phyloP scores from a whole-genome alignment of 2,113 vertebrate species.

The Cyprinodon variegatus region DNA sequence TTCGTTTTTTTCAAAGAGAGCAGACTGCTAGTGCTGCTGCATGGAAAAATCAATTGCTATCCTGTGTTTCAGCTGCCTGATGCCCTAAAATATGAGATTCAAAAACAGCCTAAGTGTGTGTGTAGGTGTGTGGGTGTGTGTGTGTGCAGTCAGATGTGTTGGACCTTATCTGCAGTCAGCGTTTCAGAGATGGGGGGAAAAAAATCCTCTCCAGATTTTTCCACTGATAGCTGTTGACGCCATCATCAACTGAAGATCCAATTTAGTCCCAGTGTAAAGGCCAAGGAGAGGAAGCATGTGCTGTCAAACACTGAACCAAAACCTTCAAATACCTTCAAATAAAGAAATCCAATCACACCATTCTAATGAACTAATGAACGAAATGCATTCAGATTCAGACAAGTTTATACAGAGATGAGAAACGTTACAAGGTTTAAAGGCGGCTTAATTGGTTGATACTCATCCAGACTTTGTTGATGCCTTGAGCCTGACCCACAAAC shows the following conservation, averaged over 20 bases:
- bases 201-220: no score
- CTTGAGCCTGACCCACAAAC: no score
- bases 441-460: neutral
- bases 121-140: neutral
- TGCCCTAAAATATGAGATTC: neutral
- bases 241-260: no score
- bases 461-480: neutral
- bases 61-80: constrained; percentile 2
- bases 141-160: neutral
- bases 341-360: no score
- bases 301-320: no score
- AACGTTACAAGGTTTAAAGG: neutral
- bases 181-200: neutral
- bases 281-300: no score
- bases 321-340: no score
- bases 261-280: no score
- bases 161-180: neutral
- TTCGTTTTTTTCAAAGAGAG: constrained; percentile 39
- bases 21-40: constrained; percentile 4
- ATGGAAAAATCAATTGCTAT: constrained; percentile 29
- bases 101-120: neutral
- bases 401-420: no score
- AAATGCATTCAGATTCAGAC: no score
- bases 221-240: neutral
- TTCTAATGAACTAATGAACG: no score